These are phyloP conservation scores for Varecia variegata DNA, from an alignment of 2,797 vertebrate genomes.

Conservation along the genomic window DNA sequence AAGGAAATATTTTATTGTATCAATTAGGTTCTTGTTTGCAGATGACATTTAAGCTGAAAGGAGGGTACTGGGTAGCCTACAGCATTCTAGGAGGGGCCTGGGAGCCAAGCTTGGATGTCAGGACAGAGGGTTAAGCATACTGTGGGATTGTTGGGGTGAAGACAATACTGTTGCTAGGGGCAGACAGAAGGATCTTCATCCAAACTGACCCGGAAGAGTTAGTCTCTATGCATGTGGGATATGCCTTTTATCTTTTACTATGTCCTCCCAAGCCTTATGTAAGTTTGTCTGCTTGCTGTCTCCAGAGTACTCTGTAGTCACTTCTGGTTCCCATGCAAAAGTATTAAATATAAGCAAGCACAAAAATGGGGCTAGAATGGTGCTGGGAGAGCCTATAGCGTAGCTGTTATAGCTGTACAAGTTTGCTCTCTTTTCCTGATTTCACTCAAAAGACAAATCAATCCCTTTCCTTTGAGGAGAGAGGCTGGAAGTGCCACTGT, in stretches of 20 bases:
- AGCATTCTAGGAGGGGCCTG: background rate
- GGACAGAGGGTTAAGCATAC: background rate
- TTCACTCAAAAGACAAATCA: background rate
- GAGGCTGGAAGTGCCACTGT: background rate
- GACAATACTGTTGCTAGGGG: background rate
- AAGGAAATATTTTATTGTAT: background rate
- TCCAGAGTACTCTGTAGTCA: background rate
- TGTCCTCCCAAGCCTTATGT: background rate
- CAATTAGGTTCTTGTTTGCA: background rate
- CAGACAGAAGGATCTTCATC: background rate
- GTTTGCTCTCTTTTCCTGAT: background rate
- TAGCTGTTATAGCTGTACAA: background rate
- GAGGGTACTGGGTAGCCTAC: background rate
- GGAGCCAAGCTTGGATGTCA: background rate
- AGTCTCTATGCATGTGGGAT: background rate
- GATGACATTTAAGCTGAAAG: background rate
- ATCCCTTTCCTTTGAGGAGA: background rate
- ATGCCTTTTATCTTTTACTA: background rate
- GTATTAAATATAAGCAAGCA: no score
- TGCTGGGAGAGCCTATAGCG: background rate
- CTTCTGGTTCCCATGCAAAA: background rate
- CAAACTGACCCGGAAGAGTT: background rate
- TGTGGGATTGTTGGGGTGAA: background rate
- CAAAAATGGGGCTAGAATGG: background rate
- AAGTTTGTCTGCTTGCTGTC: background rate